A percentile compares a stretch with the other conserved stretches of the same genome.
Conservation (phyloP, 1,140 invertebrate genomes). For the Aphidius gifuensis region DNA sequence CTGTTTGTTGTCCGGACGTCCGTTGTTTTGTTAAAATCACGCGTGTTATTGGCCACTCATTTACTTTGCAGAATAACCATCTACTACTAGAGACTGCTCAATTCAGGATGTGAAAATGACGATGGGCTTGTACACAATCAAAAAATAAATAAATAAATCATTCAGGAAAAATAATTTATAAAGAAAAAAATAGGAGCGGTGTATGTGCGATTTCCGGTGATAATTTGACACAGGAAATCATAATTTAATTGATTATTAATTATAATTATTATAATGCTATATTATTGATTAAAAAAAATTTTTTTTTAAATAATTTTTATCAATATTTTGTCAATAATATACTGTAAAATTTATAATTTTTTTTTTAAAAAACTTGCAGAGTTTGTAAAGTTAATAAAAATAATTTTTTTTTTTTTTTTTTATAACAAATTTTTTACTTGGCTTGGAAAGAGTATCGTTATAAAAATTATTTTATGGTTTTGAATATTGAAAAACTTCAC, state of each 20-base stretch:
- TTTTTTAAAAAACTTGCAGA: too few species aligned
- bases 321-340: too few species aligned
- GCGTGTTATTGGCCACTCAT: slow-evolving; percentile 34
- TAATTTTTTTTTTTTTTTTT: too few species aligned
- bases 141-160: slow-evolving; percentile 3
- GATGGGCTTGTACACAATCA: slow-evolving; percentile 14
- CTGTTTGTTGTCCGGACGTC: slow-evolving; percentile 52
- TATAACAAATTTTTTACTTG: too few species aligned
- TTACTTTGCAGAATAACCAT: slow-evolving; percentile 2
- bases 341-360: too few species aligned
- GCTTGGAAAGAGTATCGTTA: not conserved
- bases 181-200: slow-evolving; percentile 23
- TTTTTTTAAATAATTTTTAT: too few species aligned
- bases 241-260: too few species aligned
- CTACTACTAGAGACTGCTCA: slow-evolving; percentile 12
- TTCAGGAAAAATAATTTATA: too few species aligned
- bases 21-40: slow-evolving; percentile 56
- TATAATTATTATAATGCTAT: too few species aligned
- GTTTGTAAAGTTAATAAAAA: too few species aligned
- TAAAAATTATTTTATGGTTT: slow-evolving; percentile 10
- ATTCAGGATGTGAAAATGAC: slow-evolving; percentile 45
- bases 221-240: too few species aligned
- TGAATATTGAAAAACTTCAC: not conserved
- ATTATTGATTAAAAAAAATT: too few species aligned
- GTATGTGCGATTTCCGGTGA: slow-evolving; percentile 18